Evolutionary conservation across 1,140 invertebrate species (phyloP).

Genomic region (Ostrea denselamellosa): DNA sequence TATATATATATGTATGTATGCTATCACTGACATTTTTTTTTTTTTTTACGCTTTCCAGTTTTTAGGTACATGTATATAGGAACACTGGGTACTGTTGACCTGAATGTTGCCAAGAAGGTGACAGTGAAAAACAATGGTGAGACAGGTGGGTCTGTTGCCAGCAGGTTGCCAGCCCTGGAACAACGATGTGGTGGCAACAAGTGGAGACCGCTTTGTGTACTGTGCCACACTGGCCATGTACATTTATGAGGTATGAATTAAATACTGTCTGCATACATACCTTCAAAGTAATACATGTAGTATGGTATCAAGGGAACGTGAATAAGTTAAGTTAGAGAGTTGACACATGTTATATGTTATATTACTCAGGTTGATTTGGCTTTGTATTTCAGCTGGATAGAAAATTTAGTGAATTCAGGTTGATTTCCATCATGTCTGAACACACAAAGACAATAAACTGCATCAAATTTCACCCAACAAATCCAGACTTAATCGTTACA

Average conservation of each 20-base stretch:
- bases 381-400: slow-evolving; percentile 67
- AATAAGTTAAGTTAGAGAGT: too few relatives aligned
- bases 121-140: slow-evolving; percentile 65
- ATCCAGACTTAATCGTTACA: slow-evolving; percentile 76
- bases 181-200: slow-evolving; percentile 77
- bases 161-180: slow-evolving; percentile 80
- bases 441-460: slow-evolving; percentile 80
- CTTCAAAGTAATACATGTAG: too few relatives aligned
- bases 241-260: slow-evolving; percentile 78
- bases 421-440: slow-evolving; percentile 80
- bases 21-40: too few relatives aligned
- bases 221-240: slow-evolving; percentile 80
- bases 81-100: not conserved
- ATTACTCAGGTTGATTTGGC: not conserved
- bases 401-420: slow-evolving; percentile 75
- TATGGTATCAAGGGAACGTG: too few relatives aligned
- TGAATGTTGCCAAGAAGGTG: not conserved
- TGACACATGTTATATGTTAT: not conserved
- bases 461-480: slow-evolving; percentile 76
- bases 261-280: too few relatives aligned
- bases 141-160: slow-evolving; percentile 73
- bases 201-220: slow-evolving; percentile 79
- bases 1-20: too few relatives aligned
- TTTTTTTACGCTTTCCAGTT: too few relatives aligned
- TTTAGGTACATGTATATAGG: too few relatives aligned